These are phyloP conservation scores for Amphiduros pacificus DNA, from an alignment of 2,888 invertebrate genomes.

Conservation along the genomic window DNA sequence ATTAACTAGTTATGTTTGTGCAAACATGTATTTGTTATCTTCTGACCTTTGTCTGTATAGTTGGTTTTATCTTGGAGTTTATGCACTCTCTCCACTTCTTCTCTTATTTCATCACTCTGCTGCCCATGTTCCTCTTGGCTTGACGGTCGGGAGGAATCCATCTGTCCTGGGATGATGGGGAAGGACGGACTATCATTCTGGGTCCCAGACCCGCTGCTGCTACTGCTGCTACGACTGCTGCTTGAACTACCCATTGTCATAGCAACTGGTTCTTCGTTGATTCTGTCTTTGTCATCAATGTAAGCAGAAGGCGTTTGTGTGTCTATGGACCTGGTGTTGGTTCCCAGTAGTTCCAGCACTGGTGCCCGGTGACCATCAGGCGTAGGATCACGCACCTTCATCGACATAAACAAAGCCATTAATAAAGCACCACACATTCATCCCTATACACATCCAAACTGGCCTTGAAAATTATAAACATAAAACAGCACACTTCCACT, in stretches of 20 bases:
- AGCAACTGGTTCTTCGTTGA: neutral
- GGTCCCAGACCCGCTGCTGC: slow-evolving; percentile 39
- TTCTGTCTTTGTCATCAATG: slow-evolving; percentile 22
- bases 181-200: slow-evolving; percentile 71
- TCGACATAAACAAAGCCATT: too few species aligned
- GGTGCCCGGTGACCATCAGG: slow-evolving; percentile 87
- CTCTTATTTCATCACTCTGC: too few species aligned
- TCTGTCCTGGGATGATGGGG: slow-evolving; percentile 63
- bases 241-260: slow-evolving; percentile 6
- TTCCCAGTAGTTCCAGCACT: slow-evolving; percentile 75
- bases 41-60: too few species aligned
- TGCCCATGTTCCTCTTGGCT: slow-evolving; percentile 64
- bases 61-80: too few species aligned
- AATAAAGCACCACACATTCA: too few species aligned
- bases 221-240: slow-evolving; percentile 2
- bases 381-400: slow-evolving; percentile 73
- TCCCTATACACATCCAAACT: too few species aligned
- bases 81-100: too few species aligned
- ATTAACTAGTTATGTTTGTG: too few species aligned
- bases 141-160: slow-evolving; percentile 67
- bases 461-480: too few species aligned
- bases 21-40: too few species aligned
- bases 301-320: slow-evolving; percentile 77
- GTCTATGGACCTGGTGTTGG: slow-evolving; percentile 77
- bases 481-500: too few species aligned